Percentiles rank a stretch among this genome's conserved stretches.
These are phyloP conservation scores for Papilio polytes DNA, from an alignment of 1,140 invertebrate species.

Conservation along the genomic window DNA sequence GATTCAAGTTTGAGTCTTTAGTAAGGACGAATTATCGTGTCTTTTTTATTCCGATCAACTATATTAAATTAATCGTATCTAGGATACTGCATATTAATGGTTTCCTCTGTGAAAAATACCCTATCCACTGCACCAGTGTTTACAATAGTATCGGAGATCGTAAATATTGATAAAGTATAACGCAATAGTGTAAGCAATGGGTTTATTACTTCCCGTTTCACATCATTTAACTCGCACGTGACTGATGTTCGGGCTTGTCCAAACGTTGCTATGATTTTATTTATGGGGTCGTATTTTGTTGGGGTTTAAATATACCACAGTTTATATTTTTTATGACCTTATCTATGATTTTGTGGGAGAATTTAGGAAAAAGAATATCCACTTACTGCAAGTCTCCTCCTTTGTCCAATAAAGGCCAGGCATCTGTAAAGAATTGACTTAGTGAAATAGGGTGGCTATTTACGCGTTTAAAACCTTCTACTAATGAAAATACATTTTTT, in stretches of 20 bases:
- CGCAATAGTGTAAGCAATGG: slow-evolving; percentile 71
- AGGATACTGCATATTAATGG: slow-evolving; percentile 24
- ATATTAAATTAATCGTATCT: slow-evolving; percentile 3
- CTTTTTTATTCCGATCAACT: neutral
- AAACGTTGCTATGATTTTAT: slow-evolving; percentile 71
- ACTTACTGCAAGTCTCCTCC: neutral
- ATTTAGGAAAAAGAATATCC: neutral
- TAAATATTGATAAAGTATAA: slow-evolving; percentile 78
- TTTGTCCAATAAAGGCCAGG: too few species aligned
- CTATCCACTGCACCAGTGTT: slow-evolving; percentile 43
- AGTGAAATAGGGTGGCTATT: too few species aligned
- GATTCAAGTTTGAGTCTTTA: neutral
- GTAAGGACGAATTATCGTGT: neutral
- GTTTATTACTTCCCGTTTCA: slow-evolving; percentile 77
- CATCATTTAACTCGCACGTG: slow-evolving; percentile 80
- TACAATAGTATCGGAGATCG: slow-evolving; percentile 52
- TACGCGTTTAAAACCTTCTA: too few species aligned
- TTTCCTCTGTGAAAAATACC: slow-evolving; percentile 18
- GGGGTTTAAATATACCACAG: slow-evolving; percentile 42
- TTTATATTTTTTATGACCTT: slow-evolving; percentile 12
- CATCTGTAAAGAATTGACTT: too few species aligned
- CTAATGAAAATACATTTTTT: too few species aligned
- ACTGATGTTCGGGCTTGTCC: slow-evolving; percentile 68
- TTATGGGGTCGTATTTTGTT: slow-evolving; percentile 56
- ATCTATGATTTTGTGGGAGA: neutral